phyloP scores from a whole-genome alignment of 2,797 vertebrate genomes.

The Acanthis flammea region DNA sequence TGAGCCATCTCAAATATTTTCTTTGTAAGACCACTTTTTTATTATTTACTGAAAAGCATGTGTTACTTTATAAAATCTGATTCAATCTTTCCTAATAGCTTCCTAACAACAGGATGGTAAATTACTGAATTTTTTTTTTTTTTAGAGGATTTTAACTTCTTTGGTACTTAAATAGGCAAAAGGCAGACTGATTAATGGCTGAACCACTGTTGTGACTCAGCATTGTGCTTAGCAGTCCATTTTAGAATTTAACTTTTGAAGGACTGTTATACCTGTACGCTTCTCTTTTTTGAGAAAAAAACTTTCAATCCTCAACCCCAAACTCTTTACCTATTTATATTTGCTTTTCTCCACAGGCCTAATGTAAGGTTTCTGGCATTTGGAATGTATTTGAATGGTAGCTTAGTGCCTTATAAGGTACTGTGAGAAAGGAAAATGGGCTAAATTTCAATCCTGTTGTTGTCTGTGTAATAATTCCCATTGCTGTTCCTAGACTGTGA shows the following conservation, averaged over 20 bases:
- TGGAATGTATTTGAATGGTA: neutral
- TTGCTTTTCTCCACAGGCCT: neutral
- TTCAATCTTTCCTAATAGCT: neutral
- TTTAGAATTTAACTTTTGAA: neutral
- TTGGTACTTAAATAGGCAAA: neutral
- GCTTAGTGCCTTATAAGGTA: neutral
- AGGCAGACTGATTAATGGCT: neutral
- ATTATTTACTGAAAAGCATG: neutral
- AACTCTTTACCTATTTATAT: neutral
- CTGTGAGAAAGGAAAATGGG: neutral
- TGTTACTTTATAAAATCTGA: neutral
- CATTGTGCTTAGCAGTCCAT: neutral
- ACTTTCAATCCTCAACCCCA: neutral
- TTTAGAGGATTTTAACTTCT: neutral
- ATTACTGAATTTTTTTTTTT: neutral
- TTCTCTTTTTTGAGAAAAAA: neutral
- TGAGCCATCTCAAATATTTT: slow-evolving; percentile 90
- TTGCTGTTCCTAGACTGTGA: neutral
- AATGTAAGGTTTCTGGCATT: neutral
- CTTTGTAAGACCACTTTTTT: slow-evolving; percentile 76
- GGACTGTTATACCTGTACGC: neutral
- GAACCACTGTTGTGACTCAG: neutral
- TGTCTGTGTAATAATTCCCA: neutral
- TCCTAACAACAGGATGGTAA: neutral
- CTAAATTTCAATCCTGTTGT: neutral